phyloP scores from a whole-genome alignment of 2,888 invertebrate genomes.

The Tenthredo scrophulariae region DNA sequence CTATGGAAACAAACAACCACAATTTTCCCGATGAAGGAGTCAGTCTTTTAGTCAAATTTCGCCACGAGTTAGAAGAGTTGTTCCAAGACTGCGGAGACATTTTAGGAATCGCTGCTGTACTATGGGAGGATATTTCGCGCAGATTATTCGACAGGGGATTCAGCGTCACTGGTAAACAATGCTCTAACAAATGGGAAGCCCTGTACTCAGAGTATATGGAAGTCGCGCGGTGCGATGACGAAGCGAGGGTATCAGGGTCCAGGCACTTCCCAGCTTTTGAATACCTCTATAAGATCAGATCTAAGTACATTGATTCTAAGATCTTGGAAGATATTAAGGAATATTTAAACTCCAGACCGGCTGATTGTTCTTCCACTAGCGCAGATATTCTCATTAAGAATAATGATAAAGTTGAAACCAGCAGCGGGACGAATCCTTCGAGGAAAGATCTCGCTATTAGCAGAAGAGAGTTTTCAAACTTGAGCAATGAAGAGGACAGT shows the following conservation, averaged over 20 bases:
- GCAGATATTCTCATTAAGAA: neutral
- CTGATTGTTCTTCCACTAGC: neutral
- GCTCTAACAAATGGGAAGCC: constrained; percentile 1
- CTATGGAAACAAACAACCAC: neutral
- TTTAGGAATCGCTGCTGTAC: neutral
- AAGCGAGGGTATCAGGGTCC: neutral
- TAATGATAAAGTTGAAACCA: neutral
- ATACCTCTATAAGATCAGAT: neutral
- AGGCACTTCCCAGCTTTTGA: neutral
- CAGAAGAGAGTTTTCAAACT: neutral
- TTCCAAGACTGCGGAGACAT: constrained; percentile 35
- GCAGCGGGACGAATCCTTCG: neutral
- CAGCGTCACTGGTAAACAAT: neutral
- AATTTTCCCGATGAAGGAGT: constrained; percentile 3
- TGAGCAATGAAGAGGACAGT: constrained; percentile 18
- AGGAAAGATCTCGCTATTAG: neutral
- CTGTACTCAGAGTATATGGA: constrained; percentile 27
- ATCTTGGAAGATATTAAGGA: constrained; percentile 27
- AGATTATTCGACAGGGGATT: constrained; percentile 1
- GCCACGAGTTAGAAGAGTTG: constrained; percentile 17
- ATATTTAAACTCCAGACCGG: neutral
- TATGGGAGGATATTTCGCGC: constrained; percentile 39
- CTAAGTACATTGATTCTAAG: constrained; percentile 29
- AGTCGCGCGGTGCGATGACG: neutral
- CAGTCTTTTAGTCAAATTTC: neutral